Conservation (phyloP, 2,113 vertebrate species). For the Ochotona princeps region DNA sequence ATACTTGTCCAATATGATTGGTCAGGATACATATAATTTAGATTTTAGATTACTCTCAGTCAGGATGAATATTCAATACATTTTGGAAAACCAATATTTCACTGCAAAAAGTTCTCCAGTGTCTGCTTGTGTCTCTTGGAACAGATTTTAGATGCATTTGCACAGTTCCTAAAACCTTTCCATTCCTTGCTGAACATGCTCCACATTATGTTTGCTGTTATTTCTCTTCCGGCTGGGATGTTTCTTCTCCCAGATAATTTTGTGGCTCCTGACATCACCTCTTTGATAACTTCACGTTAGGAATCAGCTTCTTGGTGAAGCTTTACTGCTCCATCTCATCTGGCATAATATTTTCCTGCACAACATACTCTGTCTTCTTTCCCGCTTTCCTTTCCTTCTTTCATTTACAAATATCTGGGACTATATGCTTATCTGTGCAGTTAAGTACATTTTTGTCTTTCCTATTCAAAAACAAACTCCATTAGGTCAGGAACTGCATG, state of each 20-base stretch:
- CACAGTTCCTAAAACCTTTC: too few species aligned
- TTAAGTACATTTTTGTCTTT: neutral
- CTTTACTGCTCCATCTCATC: neutral
- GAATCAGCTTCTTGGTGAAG: neutral
- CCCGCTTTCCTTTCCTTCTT: neutral
- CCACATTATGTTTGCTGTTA: too few species aligned
- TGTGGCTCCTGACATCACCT: neutral
- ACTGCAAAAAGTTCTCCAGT: neutral
- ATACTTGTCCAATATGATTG: neutral
- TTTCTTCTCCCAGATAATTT: neutral
- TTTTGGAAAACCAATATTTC: neutral
- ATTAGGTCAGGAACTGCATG: neutral
- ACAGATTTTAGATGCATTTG: neutral
- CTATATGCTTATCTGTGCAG: neutral
- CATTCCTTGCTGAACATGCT: too few species aligned
- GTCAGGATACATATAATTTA: neutral
- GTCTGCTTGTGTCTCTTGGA: neutral
- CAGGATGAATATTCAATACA: neutral
- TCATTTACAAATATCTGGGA: neutral
- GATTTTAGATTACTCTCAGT: neutral
- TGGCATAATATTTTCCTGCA: neutral
- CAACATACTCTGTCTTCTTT: neutral
- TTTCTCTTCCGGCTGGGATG: neutral
- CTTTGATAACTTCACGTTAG: neutral
- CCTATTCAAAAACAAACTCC: neutral